phyloP scores from a whole-genome alignment of 2,797 vertebrate species.

The Moxostoma hubbsi region DNA sequence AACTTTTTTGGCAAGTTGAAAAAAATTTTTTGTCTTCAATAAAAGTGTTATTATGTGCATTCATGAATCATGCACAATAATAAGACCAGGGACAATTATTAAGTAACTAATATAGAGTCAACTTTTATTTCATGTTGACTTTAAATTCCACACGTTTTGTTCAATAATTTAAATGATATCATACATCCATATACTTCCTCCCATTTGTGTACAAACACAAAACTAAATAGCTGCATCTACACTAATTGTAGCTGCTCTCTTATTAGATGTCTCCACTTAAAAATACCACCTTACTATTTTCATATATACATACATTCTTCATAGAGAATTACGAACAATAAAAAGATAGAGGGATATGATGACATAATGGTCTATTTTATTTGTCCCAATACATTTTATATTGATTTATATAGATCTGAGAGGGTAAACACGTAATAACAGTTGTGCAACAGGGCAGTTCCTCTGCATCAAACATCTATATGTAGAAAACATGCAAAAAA shows the following conservation, averaged over 20 bases:
- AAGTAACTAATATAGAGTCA: too few relatives aligned
- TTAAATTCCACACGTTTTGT: not conserved
- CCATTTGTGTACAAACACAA: not conserved
- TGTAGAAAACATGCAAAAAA: slow-evolving; percentile 22
- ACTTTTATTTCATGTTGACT: too few relatives aligned
- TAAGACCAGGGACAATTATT: too few relatives aligned
- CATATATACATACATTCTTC: too few relatives aligned
- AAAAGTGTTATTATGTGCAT: too few relatives aligned
- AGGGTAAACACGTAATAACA: slow-evolving; percentile 2
- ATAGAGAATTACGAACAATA: not conserved
- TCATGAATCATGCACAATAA: too few relatives aligned
- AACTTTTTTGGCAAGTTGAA: too few relatives aligned
- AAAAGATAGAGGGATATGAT: not conserved
- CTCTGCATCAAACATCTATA: slow-evolving; percentile 31
- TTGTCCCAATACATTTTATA: not conserved
- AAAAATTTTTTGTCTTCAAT: too few relatives aligned
- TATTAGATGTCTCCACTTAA: not conserved
- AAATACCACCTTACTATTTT: not conserved
- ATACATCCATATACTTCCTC: not conserved
- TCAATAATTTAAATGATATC: not conserved
- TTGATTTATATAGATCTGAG: slow-evolving; percentile 9
- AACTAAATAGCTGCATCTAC: not conserved
- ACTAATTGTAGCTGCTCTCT: not conserved
- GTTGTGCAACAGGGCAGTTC: not conserved
- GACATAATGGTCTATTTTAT: not conserved